Evolutionary conservation across 2,797 vertebrate species (phyloP).

Genomic region (Falco berigora): DNA sequence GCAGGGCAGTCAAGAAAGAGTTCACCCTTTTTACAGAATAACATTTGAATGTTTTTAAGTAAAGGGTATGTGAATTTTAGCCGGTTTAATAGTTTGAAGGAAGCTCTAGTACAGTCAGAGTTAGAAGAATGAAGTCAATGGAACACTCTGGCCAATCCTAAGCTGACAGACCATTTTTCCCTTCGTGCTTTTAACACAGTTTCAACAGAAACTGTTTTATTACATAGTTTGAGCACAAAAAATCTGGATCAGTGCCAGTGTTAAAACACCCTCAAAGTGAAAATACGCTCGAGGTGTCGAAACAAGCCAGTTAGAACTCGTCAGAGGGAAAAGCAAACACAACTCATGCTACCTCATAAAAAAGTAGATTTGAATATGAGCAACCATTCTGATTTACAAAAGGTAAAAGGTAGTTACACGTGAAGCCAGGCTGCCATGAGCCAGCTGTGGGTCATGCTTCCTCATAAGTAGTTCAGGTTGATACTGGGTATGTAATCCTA

Average conservation of each 20-base stretch:
- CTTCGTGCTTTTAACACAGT: neutral
- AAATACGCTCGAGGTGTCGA: neutral
- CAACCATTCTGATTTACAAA: neutral
- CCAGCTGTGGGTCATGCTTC: neutral
- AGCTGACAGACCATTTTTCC: neutral
- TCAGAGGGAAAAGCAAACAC: neutral
- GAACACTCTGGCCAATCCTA: neutral
- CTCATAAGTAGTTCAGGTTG: neutral
- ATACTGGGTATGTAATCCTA: neutral
- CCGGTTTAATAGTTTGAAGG: neutral
- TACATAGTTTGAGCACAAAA: neutral
- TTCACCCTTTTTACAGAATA: neutral
- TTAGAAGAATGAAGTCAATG: neutral
- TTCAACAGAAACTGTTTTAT: slow-evolving; percentile 39
- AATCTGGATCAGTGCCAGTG: accelerated
- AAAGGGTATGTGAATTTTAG: neutral
- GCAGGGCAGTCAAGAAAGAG: neutral
- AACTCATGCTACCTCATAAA: neutral
- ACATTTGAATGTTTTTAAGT: neutral
- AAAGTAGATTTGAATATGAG: slow-evolving; percentile 23
- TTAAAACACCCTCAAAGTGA: neutral
- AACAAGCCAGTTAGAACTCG: neutral
- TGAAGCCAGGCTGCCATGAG: neutral
- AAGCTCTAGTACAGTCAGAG: neutral
- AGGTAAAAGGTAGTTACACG: neutral